phyloP scores from a whole-genome alignment of 1,140 invertebrate species.

The Tenebrio molitor region DNA sequence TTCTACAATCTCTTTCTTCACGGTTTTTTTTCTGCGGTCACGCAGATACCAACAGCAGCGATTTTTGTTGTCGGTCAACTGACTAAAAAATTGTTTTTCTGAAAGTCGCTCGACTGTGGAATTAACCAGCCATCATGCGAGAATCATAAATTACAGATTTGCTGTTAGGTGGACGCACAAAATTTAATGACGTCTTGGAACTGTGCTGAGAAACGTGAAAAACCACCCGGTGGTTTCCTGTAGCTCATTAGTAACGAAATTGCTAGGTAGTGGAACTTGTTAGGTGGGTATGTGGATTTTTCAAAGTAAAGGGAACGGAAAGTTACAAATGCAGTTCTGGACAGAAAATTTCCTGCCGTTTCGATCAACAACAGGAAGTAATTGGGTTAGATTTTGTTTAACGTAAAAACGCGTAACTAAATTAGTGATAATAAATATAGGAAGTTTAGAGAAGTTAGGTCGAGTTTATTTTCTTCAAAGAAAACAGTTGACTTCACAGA shows the following conservation, averaged over 20 bases:
- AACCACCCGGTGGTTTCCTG: conserved; percentile 4
- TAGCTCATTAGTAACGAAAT: conserved; percentile 3
- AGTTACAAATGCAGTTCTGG: no score
- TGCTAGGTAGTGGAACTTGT: neutral
- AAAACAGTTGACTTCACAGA: no score
- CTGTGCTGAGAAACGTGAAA: conserved; percentile 13
- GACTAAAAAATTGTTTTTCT: conserved; percentile 28
- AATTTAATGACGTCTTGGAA: conserved; percentile 22
- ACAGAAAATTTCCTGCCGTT: no score
- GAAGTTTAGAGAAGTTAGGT: neutral
- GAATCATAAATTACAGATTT: conserved; percentile 12
- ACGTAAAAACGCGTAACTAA: no score
- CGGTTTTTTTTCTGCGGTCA: neutral
- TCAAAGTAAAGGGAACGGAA: neutral
- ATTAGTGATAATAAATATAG: neutral
- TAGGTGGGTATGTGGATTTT: conserved; percentile 9
- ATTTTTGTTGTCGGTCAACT: neutral
- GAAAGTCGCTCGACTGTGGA: conserved; percentile 18
- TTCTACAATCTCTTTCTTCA: neutral
- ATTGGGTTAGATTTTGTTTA: no score
- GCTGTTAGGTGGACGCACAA: neutral
- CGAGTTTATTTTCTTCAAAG: neutral
- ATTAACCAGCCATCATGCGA: conserved; percentile 8
- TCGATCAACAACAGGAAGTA: no score
- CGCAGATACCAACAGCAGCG: neutral